A percentile compares a stretch with the other conserved stretches of the same genome.
phyloP scores from a whole-genome alignment of 2,113 vertebrate genomes.

The Apistogramma diplotaenia region DNA sequence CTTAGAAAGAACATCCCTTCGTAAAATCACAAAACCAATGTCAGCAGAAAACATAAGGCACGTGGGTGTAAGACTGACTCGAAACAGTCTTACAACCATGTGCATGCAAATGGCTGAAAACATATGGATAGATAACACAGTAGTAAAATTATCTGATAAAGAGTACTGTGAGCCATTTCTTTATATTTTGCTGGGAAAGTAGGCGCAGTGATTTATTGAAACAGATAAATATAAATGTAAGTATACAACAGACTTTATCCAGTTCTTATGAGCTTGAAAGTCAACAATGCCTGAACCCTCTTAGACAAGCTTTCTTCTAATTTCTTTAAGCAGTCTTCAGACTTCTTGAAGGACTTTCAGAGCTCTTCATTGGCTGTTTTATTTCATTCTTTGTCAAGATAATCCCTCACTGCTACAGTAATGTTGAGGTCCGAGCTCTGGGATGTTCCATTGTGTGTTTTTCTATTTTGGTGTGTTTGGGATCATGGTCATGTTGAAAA shows the following conservation, averaged over 20 bases:
- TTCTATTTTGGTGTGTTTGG: not conserved
- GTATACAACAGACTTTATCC: not conserved
- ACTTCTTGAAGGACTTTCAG: too few species aligned
- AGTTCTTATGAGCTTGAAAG: not conserved
- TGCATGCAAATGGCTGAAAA: not conserved
- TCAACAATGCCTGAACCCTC: too few species aligned
- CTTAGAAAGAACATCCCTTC: conserved; percentile 1
- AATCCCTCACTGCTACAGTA: too few species aligned
- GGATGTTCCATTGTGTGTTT: not conserved
- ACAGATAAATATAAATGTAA: not conserved
- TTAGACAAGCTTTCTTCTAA: too few species aligned
- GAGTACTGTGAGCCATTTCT: not conserved
- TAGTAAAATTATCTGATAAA: not conserved
- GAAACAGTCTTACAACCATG: not conserved
- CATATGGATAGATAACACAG: not conserved
- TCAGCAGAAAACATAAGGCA: not conserved
- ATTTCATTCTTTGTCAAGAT: too few species aligned
- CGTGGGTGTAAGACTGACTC: too few species aligned
- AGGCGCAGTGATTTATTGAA: not conserved
- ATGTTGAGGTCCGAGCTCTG: not conserved
- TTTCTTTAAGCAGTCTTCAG: too few species aligned
- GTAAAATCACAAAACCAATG: not conserved
- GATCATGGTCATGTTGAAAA: not conserved
- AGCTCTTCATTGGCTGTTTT: not conserved
- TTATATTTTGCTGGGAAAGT: not conserved